A percentile compares a stretch with the other conserved stretches of the same genome.
These are phyloP conservation scores for Hemicordylus capensis DNA, from an alignment of 2,113 vertebrate species.

Conservation along the genomic window DNA sequence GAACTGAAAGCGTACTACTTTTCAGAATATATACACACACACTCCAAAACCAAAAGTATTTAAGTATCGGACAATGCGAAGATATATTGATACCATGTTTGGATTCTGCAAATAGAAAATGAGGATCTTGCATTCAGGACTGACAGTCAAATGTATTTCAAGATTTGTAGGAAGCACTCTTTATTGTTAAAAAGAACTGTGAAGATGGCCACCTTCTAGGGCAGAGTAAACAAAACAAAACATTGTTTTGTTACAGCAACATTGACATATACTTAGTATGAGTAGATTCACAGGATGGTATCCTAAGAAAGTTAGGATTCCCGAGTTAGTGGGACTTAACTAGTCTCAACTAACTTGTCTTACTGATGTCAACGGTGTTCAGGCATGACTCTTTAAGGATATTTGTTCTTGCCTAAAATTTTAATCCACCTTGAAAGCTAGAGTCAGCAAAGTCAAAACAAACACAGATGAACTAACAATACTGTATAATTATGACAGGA, in stretches of 20 bases:
- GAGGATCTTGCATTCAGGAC: slow-evolving; percentile 51
- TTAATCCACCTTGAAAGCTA: not conserved
- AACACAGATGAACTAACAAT: not conserved
- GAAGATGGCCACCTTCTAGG: not conserved
- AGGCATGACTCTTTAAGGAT: not conserved
- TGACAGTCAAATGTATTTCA: slow-evolving; percentile 39
- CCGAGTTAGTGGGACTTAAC: too few relatives aligned
- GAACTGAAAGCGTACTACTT: slow-evolving; percentile 25
- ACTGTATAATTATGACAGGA: not conserved
- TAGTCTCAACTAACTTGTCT: too few relatives aligned
- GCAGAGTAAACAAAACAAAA: too few relatives aligned
- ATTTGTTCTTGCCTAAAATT: not conserved
- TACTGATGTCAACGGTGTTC: too few relatives aligned
- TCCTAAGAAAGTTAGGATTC: too few relatives aligned
- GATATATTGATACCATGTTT: not conserved
- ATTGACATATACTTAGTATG: too few relatives aligned
- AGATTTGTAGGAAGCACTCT: slow-evolving; percentile 10
- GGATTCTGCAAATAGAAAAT: slow-evolving; percentile 22
- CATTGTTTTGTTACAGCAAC: not conserved
- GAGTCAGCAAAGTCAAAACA: not conserved
- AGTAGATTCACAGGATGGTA: too few relatives aligned
- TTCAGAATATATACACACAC: not conserved
- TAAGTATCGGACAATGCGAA: not conserved
- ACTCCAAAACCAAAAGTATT: not conserved
- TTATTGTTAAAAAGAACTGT: not conserved